A percentile compares a stretch with the other conserved stretches of the same genome.
Conservation (phyloP, 2,888 invertebrate genomes). For the Dryococelus australis region DNA sequence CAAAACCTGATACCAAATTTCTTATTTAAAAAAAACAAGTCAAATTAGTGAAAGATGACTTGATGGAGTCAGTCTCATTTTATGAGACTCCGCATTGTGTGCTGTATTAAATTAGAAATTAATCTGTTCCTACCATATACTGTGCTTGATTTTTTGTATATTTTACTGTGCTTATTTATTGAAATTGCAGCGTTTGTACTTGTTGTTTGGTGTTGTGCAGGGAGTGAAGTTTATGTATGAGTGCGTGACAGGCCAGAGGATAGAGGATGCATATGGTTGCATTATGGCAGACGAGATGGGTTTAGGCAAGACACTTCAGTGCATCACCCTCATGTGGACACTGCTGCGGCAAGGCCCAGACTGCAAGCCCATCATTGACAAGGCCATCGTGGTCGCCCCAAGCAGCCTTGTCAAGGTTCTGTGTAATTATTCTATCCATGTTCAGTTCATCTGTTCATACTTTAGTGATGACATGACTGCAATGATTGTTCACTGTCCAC, state of each 20-base stretch:
- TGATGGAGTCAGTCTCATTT: no score
- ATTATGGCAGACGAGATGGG: constrained; percentile 99
- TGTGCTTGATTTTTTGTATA: no score
- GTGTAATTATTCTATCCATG: constrained; percentile 17
- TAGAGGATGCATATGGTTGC: constrained; percentile 88
- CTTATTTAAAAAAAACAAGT: no score
- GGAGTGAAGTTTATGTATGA: constrained; percentile 99
- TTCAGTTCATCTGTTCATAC: no score
- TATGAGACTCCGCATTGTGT: no score
- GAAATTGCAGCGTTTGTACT: not conserved
- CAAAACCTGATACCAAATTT: no score
- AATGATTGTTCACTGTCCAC: no score
- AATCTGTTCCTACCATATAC: no score
- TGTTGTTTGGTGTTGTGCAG: constrained; percentile 54
- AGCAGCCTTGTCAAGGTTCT: constrained; percentile 90
- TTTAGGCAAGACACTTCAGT: constrained; percentile 96
- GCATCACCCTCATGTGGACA: constrained; percentile 96
- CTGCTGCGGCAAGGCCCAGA: constrained; percentile 91
- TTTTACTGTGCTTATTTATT: not conserved
- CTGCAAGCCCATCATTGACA: constrained; percentile 86
- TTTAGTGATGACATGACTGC: no score
- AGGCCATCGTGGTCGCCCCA: constrained; percentile 95
- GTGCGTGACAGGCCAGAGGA: constrained; percentile 92
- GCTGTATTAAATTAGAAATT: no score
- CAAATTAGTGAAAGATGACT: no score